These are phyloP conservation scores for Neoscelio sp. DNA, from an alignment of 2,888 invertebrate genomes.

Conservation along the genomic window DNA sequence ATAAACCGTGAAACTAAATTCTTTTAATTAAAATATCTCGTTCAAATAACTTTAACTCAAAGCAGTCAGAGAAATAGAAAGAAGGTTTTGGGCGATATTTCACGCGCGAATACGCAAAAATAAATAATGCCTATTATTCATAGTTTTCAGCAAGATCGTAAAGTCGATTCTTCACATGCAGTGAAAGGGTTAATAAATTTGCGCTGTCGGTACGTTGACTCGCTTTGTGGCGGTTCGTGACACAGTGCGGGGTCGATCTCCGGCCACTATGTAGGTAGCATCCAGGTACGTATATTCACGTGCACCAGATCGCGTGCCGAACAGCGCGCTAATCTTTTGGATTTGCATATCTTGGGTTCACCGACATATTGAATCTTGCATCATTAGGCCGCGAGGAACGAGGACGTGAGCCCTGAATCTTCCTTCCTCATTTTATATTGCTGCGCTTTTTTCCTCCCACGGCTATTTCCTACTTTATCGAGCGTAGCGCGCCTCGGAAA, in stretches of 20 bases:
- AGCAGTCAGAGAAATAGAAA: too few relatives aligned
- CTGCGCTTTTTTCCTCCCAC: not conserved
- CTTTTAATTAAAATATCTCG: conserved; percentile 28
- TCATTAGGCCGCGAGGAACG: conserved; percentile 29
- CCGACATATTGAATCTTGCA: conserved; percentile 60
- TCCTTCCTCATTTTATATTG: conserved; percentile 18
- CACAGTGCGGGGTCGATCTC: conserved; percentile 57
- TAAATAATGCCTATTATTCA: conserved; percentile 48
- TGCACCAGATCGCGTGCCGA: conserved; percentile 61
- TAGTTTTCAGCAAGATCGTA: conserved; percentile 44
- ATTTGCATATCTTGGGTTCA: conserved; percentile 67
- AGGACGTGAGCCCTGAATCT: conserved; percentile 20
- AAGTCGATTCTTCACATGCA: conserved; percentile 42
- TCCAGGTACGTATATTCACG: conserved; percentile 45
- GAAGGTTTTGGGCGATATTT: not conserved
- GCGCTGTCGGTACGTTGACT: conserved; percentile 59
- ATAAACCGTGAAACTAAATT: conserved; percentile 1
- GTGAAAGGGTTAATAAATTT: conserved; percentile 63
- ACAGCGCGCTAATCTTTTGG: conserved; percentile 56
- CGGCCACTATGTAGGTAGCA: conserved; percentile 48
- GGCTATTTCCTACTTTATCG: conserved; percentile 14
- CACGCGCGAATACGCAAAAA: conserved; percentile 14
- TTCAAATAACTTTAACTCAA: conserved; percentile 7
- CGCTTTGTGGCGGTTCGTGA: conserved; percentile 57
- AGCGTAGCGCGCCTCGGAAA: conserved; percentile 9